These are phyloP conservation scores for Tetrapedia diversipes DNA, from an alignment of 2,888 invertebrate species.

Conservation along the genomic window DNA sequence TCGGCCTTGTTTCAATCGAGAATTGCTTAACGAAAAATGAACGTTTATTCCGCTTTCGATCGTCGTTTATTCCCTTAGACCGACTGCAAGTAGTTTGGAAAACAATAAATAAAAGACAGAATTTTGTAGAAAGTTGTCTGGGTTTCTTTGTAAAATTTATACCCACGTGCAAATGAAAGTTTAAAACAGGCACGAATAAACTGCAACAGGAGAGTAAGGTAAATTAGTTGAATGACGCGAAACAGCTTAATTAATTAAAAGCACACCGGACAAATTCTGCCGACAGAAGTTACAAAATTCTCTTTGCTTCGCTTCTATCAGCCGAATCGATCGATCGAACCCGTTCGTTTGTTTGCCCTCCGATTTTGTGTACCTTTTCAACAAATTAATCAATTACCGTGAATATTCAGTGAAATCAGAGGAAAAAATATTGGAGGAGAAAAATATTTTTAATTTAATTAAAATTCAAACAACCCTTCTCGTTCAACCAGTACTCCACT, in stretches of 20 bases:
- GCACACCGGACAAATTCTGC: not conserved
- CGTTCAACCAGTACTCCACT: too few relatives aligned
- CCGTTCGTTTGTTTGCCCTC: not conserved
- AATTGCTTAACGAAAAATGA: not conserved
- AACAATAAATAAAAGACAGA: not conserved
- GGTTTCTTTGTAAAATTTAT: not conserved
- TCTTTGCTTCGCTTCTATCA: not conserved
- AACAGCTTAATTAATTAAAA: conserved; percentile 6
- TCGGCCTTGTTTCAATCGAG: not conserved
- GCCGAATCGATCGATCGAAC: not conserved
- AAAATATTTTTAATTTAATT: not conserved
- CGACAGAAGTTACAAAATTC: not conserved
- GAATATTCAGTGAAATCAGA: too few relatives aligned
- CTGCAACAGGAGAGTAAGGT: not conserved
- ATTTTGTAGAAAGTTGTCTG: not conserved
- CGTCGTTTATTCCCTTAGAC: not conserved
- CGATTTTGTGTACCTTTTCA: not conserved
- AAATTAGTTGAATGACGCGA: conserved; percentile 2
- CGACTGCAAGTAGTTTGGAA: not conserved
- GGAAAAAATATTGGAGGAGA: not conserved
- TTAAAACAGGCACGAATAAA: not conserved
- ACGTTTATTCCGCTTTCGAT: not conserved
- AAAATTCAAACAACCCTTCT: too few relatives aligned
- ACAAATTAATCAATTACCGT: not conserved
- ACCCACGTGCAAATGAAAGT: not conserved